These are phyloP conservation scores for Rhagonycha lutea DNA, from an alignment of 2,888 invertebrate genomes.

Conservation along the genomic window DNA sequence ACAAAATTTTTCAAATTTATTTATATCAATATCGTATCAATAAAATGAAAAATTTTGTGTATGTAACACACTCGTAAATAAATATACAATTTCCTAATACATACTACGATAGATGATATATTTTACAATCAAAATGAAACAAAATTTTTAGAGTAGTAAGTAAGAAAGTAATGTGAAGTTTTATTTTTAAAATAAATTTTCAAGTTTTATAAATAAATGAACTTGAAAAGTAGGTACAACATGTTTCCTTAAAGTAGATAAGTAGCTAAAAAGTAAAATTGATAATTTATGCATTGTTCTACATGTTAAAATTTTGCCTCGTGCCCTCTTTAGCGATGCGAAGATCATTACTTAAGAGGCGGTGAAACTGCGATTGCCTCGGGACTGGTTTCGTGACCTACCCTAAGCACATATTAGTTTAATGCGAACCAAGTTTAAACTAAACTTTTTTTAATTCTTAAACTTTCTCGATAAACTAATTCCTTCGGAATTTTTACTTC, in stretches of 20 bases:
- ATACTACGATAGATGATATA: background rate
- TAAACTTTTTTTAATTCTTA: conserved; percentile 23
- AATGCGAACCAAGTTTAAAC: conserved; percentile 42
- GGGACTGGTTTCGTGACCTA: conserved; percentile 47
- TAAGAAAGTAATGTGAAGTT: background rate
- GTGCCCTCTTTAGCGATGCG: conserved; percentile 42
- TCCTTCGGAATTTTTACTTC: background rate
- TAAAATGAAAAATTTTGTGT: background rate
- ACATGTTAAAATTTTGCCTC: conserved; percentile 42
- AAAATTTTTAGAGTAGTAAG: background rate
- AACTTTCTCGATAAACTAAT: conserved; percentile 11
- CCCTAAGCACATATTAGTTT: conserved; percentile 51
- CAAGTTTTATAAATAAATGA: background rate
- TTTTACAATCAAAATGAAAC: background rate
- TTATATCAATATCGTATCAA: conserved; percentile 1
- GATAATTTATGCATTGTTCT: conserved; percentile 35
- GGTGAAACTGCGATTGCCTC: conserved; percentile 46
- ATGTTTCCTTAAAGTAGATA: background rate
- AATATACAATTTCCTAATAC: background rate
- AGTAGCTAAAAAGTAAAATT: background rate
- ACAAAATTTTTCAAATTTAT: background rate
- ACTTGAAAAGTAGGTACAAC: background rate
- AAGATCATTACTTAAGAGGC: conserved; percentile 51
- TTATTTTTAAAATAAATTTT: background rate
- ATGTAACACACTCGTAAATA: background rate